These are phyloP conservation scores for Liasis olivaceus DNA, from an alignment of 2,797 vertebrate genomes.

Conservation along the genomic window DNA sequence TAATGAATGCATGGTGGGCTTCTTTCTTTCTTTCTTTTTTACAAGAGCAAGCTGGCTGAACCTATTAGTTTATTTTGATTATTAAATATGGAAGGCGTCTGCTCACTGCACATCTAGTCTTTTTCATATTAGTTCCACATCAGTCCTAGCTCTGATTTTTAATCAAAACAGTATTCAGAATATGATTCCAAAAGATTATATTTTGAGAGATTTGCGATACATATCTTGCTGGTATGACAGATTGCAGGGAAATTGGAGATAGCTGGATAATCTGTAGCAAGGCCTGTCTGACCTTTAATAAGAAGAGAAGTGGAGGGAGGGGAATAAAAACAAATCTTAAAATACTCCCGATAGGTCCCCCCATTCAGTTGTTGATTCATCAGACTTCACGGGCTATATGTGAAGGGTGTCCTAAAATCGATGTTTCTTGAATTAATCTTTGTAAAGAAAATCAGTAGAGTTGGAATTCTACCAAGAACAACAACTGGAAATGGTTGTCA, in stretches of 20 bases:
- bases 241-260: conserved; percentile 74
- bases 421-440: conserved; percentile 43
- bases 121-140: conserved; percentile 70
- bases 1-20: background rate
- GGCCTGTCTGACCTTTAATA: conserved; percentile 77
- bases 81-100: conserved; percentile 17
- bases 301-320: conserved; percentile 59
- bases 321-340: conserved; percentile 51
- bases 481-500: background rate
- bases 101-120: conserved; percentile 30
- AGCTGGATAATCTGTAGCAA: conserved; percentile 76
- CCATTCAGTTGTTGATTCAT: conserved; percentile 44
- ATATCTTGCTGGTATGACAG: conserved; percentile 75
- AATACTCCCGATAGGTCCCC: conserved; percentile 54
- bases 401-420: conserved; percentile 38
- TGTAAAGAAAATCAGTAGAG: background rate
- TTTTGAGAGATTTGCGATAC: conserved; percentile 81
- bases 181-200: conserved; percentile 85
- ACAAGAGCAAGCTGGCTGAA: conserved; percentile 14
- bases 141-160: conserved; percentile 73
- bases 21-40: background rate
- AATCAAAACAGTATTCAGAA: conserved; percentile 87
- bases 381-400: conserved; percentile 32
- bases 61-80: conserved; percentile 22
- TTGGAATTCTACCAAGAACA: background rate